phyloP scores from a whole-genome alignment of 2,113 vertebrate genomes.

The Paradoxurus hermaphroditus region DNA sequence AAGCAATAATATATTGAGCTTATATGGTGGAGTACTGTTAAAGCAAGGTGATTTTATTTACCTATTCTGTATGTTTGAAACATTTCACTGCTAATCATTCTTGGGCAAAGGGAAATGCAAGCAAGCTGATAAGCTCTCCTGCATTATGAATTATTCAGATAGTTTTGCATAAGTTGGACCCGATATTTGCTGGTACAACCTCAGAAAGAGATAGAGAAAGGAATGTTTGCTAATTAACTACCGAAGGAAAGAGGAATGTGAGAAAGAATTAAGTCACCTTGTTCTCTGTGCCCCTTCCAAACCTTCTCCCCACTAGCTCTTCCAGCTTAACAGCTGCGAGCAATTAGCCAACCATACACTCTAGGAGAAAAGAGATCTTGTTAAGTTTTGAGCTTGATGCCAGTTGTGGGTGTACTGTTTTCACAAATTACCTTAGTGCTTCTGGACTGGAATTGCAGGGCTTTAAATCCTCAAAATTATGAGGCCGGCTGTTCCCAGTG shows the following conservation, averaged over 20 bases:
- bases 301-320: background rate
- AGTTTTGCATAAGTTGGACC: background rate
- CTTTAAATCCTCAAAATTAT: background rate
- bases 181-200: constrained; percentile 50
- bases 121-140: background rate
- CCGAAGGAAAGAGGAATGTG: constrained; percentile 29
- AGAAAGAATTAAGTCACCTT: background rate
- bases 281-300: background rate
- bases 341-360: background rate
- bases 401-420: background rate
- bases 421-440: background rate
- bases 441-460: background rate
- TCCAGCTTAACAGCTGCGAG: background rate
- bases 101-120: background rate
- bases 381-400: background rate
- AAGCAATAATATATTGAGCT: background rate
- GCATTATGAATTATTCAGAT: constrained; percentile 40
- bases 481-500: background rate
- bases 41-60: constrained; percentile 37
- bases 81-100: constrained; percentile 34
- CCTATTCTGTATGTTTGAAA: background rate
- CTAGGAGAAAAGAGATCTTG: background rate
- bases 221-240: constrained; percentile 48
- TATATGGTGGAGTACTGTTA: background rate
- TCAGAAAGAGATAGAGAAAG: constrained; percentile 61